A percentile compares a stretch with the other conserved stretches of the same genome.
phyloP scores from a whole-genome alignment of 2,113 vertebrate genomes.

The Ia io region DNA sequence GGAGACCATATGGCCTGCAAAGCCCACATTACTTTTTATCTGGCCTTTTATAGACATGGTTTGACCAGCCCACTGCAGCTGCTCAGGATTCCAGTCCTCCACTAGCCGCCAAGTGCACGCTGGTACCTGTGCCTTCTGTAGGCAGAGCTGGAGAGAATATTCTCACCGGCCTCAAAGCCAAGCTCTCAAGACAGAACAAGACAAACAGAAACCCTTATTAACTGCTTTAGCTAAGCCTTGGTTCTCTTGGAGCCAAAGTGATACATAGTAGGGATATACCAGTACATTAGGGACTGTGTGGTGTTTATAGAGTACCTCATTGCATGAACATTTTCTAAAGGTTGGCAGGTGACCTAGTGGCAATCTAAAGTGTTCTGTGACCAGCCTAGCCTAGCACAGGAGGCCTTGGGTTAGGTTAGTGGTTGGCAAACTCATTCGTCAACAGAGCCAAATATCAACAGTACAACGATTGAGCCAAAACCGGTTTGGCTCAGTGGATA shows the following conservation, averaged over 20 bases:
- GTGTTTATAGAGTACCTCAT: background rate
- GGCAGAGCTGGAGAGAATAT: background rate
- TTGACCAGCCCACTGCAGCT: background rate
- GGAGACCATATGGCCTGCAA: background rate
- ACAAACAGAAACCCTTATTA: background rate
- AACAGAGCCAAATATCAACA: too few species aligned
- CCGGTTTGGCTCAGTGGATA: too few species aligned
- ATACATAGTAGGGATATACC: background rate
- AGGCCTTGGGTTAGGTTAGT: background rate
- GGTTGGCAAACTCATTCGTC: too few species aligned
- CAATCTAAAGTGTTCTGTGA: background rate
- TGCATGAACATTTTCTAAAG: background rate
- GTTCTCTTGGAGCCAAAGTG: background rate
- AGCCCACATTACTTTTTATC: background rate
- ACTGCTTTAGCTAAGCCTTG: background rate
- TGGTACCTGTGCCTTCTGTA: background rate
- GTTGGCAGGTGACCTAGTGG: background rate
- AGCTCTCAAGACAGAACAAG: background rate
- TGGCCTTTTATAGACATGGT: background rate
- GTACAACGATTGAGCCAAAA: too few species aligned
- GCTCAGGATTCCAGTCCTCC: background rate
- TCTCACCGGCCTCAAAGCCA: background rate
- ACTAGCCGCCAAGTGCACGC: background rate
- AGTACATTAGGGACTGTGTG: background rate
- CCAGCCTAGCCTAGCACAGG: background rate